Evolutionary conservation across 2,113 vertebrate genomes (phyloP).

Genomic region (Miniopterus natalensis): DNA sequence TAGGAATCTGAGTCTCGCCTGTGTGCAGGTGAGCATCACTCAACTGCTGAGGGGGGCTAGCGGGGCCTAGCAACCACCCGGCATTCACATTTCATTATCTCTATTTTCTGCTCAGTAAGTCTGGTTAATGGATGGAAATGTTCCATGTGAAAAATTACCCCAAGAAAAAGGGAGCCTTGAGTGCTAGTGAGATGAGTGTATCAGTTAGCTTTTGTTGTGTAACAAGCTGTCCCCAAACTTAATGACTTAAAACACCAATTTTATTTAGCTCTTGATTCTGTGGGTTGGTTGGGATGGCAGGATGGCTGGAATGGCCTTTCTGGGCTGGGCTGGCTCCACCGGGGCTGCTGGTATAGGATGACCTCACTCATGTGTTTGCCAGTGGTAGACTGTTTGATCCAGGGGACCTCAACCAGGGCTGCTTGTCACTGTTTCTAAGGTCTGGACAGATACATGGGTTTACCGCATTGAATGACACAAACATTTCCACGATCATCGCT

Average conservation of each 20-base stretch:
- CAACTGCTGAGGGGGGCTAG: background rate
- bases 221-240: background rate
- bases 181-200: background rate
- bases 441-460: too few species aligned
- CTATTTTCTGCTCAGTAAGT: background rate
- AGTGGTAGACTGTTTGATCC: background rate
- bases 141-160: background rate
- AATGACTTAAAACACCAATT: background rate
- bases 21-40: background rate
- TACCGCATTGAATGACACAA: rapidly evolving
- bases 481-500: background rate
- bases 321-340: background rate
- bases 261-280: background rate
- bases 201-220: background rate
- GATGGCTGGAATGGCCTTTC: background rate
- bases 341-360: background rate
- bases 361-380: background rate
- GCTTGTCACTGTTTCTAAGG: background rate
- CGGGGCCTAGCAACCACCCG: background rate
- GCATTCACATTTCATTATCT: background rate
- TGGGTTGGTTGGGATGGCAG: background rate
- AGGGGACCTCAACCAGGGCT: background rate
- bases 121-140: background rate
- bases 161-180: background rate
- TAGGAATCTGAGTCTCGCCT: background rate